Evolutionary conservation across 2,888 invertebrate genomes (phyloP).

Genomic region (Ametastegia equiseti): DNA sequence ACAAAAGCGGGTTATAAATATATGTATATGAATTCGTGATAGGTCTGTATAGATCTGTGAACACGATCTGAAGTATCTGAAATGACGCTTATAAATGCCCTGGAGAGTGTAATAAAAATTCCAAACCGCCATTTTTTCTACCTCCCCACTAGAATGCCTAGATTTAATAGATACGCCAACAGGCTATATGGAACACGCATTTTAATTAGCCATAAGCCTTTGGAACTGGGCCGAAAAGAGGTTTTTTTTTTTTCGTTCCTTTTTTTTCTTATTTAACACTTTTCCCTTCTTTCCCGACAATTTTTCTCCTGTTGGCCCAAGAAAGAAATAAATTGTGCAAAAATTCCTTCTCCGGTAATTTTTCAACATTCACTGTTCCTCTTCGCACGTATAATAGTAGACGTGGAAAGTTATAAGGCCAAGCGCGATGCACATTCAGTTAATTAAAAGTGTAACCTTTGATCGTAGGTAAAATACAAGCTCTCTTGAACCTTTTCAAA

Average conservation of each 20-base stretch:
- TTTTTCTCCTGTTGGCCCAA: no score
- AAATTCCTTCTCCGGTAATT: not conserved
- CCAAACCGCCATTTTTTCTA: constrained; percentile 3
- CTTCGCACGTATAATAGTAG: not conserved
- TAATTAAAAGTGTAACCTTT: constrained; percentile 45
- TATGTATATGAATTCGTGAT: not conserved
- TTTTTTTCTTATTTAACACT: no score
- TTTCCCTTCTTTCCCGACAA: no score
- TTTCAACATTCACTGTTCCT: not conserved
- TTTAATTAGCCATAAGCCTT: constrained; percentile 20
- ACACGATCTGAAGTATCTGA: constrained; percentile 9
- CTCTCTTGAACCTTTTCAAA: constrained; percentile 44
- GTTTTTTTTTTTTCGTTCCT: no score
- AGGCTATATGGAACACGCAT: constrained; percentile 29
- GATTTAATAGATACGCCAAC: constrained; percentile 31
- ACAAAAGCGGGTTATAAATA: constrained; percentile 14
- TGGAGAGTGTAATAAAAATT: constrained; percentile 29
- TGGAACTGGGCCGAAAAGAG: not conserved
- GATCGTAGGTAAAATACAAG: constrained; percentile 29
- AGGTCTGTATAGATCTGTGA: not conserved
- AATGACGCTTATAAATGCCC: constrained; percentile 25
- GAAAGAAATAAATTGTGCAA: no score
- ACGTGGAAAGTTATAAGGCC: no score
- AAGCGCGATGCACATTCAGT: constrained; percentile 35
- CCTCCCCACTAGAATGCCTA: not conserved